Evolutionary conservation across 2,888 invertebrate species (phyloP), one percentile per base, ranked within the genome.

Genomic region (Epistrophella euchroma): DNA sequence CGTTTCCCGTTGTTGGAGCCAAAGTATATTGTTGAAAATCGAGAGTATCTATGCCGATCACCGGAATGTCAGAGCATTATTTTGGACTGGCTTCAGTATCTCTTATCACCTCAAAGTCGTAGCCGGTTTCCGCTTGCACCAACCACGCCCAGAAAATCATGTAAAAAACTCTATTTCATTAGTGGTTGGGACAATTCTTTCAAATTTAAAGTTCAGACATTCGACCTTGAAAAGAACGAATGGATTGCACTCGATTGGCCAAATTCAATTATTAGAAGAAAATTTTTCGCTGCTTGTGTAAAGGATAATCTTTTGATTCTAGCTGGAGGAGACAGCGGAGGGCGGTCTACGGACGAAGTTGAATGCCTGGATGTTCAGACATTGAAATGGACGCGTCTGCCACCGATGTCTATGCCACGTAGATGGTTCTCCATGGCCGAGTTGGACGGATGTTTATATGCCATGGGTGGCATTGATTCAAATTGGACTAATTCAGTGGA

Each of bases 51-150:
- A 5, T 75, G 74, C 17, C 22, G 13, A 6, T 17, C 47, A 7
- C 55, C 45, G 9, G 55, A 56, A 22, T 64, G 64, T 7, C 52
- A 50, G n/a, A 17, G 1, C 15, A 19, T 66, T 35, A 11, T 75
- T 15, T n/a, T 75, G 9, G 56, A 66, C n/a, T 75, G 74, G 74
- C 64, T 75, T 9, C 55, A 55, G 15, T 75, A 75, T 45, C 52
- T 75, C 2, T 17, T 75, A 22, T 64, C 50, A 2, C 66, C 66
- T 0, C 62, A 52, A 40, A 52, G 17, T 40, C 62, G 43, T 47
- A 47, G 32, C 5, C 43, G 17, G 3, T 35, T 74, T 55, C 74
- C 64, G 4, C 19, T 45, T 0, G 66, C 64, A 2, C n/a, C 32
- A 7, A 64, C 22, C 1, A 22, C 4, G 5, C 40, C 43, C 1